Conservation (phyloP, 2,797 vertebrate species). For the Myotis findleyi region DNA sequence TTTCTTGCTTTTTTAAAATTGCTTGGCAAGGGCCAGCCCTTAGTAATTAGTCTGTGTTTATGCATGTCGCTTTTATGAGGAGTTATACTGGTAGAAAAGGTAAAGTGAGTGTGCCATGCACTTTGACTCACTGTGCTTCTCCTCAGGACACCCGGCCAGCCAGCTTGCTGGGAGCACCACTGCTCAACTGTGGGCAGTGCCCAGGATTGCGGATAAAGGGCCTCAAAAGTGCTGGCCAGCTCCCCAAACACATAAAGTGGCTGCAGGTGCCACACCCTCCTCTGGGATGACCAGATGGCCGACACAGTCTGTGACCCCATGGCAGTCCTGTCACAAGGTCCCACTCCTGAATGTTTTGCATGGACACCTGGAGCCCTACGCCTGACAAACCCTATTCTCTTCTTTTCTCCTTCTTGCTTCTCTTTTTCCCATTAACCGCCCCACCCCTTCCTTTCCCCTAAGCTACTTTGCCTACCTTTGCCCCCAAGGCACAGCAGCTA, state of each 20-base stretch:
- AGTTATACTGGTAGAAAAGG: slow-evolving; percentile 32
- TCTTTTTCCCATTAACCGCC: neutral
- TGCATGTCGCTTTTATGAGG: slow-evolving; percentile 28
- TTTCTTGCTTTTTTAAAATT: slow-evolving; percentile 45
- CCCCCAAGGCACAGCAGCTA: neutral
- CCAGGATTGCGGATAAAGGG: neutral
- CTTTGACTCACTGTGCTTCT: slow-evolving; percentile 52
- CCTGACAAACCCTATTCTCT: neutral
- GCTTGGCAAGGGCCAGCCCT: slow-evolving; percentile 21
- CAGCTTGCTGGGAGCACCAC: neutral
- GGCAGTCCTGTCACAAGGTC: neutral
- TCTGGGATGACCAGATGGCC: neutral
- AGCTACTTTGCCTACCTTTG: neutral
- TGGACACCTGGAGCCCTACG: neutral
- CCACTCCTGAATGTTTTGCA: neutral
- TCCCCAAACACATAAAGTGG: slow-evolving; percentile 43
- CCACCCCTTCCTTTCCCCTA: neutral
- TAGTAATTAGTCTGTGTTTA: slow-evolving; percentile 16
- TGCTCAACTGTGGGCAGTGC: neutral
- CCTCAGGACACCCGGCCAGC: neutral
- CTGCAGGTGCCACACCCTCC: slow-evolving; percentile 17
- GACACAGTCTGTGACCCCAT: neutral
- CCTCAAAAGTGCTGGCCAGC: neutral
- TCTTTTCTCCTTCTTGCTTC: neutral
- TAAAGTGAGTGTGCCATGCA: neutral